Base-by-base conservation (phyloP, 2,797 vertebrate species). In the Mus caroli region DNA sequence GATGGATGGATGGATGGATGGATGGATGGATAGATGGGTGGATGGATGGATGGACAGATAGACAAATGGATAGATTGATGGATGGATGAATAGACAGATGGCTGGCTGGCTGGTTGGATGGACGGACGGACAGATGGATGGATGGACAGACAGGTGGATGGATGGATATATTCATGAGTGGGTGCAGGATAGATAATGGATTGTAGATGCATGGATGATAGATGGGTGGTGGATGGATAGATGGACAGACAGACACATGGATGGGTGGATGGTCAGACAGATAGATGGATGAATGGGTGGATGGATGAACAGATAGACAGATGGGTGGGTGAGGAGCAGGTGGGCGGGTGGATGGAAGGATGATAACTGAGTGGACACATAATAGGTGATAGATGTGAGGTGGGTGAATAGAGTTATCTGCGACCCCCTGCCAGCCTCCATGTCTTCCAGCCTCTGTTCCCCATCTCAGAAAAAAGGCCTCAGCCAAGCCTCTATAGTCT, bases 1-100 rank as follows among this genome's bases (percentile, higher is more conserved):
- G n/a, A 26, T 37, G 22, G 12, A 3, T 26, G 20, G 5, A 8
- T 58, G 15, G 77, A 37, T 37, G n/a, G 13, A n/a, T 37, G 19
- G n/a, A 73, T 37, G 17, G n/a, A 20, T 37, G n/a, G 19, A 10
- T 20, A 8, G 69, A 71, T 19, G 6, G 69, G 37, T 67, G 3
- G 43, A 19, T 34, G 17, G 54, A 40, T 20, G 14, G 34, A 6
- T 10, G 31, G 31, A 12, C 8, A 5, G 46, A 14, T 46, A 7
- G 46, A 34, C 7, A 8, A 50, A 78, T 2, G 5, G 31, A 17
- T 2, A 2, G 17, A 40, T n/a, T 1, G 15, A 73, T 40, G 20
- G 14, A 84, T 37, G n/a, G 3, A 43, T 20, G 3, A 0, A 17
- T 2, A 0, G 28, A 4, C 15, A 1, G n/a, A n/a, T n/a, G n/a